Conservation (phyloP, 2,797 vertebrate genomes). For the Scolopax rusticola region DNA sequence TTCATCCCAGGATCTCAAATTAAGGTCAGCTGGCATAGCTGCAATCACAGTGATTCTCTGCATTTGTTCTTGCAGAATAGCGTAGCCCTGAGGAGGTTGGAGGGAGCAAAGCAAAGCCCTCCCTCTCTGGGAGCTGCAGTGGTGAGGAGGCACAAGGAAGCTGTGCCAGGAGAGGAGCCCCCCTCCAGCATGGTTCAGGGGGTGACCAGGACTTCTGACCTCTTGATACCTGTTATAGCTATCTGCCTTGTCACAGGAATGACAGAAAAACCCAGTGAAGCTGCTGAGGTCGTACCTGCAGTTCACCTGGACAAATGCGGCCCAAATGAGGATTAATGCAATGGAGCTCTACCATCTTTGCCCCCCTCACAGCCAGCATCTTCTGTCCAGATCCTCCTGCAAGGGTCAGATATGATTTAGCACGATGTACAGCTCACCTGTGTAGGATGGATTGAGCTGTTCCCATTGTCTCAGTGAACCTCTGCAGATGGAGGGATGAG, state of each 20-base stretch:
- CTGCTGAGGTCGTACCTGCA: neutral
- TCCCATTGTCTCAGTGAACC: neutral
- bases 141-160: neutral
- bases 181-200: neutral
- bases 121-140: neutral
- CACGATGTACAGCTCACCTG: neutral
- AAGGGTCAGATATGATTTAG: neutral
- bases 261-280: neutral
- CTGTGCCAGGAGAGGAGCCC: neutral
- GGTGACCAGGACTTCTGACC: neutral
- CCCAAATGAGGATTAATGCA: neutral
- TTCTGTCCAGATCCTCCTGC: neutral
- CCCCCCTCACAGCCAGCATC: neutral
- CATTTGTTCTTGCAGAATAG: neutral
- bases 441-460: neutral
- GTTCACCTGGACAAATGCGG: neutral
- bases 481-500: neutral
- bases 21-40: neutral
- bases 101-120: neutral
- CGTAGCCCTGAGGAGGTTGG: accelerated
- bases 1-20: neutral
- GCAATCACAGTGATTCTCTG: neutral
- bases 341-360: neutral
- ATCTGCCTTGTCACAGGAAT: neutral
- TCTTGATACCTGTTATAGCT: accelerated